Conservation (phyloP, 1,140 invertebrate genomes). For the Oryctes rhinoceros region DNA sequence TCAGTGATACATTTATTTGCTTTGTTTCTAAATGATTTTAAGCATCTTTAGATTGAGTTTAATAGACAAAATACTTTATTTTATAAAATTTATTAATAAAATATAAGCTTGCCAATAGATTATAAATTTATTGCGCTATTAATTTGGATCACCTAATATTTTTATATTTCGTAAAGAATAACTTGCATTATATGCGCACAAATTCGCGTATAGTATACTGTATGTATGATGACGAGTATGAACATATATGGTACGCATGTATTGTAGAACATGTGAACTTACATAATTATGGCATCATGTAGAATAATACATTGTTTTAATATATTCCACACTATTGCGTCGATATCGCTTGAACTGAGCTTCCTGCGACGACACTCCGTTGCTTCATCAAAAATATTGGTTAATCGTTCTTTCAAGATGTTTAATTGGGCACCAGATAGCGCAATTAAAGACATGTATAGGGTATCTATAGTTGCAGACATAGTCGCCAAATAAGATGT, state of each 20-base stretch:
- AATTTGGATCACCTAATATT: too few species aligned
- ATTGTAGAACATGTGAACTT: background rate
- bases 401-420: background rate
- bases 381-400: background rate
- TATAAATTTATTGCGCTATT: too few species aligned
- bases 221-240: too few species aligned
- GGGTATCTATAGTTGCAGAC: background rate
- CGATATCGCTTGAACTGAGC: background rate
- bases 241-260: background rate
- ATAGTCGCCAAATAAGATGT: conserved; percentile 4
- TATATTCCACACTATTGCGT: background rate
- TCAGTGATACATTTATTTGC: too few species aligned
- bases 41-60: too few species aligned
- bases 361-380: background rate
- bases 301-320: background rate
- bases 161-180: too few species aligned
- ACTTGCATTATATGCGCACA: too few species aligned
- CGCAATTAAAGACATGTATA: background rate
- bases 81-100: too few species aligned
- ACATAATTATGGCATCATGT: conserved; percentile 13
- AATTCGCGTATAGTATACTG: too few species aligned
- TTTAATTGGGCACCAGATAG: background rate
- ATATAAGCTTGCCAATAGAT: too few species aligned
- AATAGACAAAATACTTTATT: too few species aligned
- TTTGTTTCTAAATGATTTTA: too few species aligned